Evolutionary conservation across 2,888 invertebrate species (phyloP), one percentile per base, ranked within the genome.

Genomic region (Bhutanitis thaidina): DNA sequence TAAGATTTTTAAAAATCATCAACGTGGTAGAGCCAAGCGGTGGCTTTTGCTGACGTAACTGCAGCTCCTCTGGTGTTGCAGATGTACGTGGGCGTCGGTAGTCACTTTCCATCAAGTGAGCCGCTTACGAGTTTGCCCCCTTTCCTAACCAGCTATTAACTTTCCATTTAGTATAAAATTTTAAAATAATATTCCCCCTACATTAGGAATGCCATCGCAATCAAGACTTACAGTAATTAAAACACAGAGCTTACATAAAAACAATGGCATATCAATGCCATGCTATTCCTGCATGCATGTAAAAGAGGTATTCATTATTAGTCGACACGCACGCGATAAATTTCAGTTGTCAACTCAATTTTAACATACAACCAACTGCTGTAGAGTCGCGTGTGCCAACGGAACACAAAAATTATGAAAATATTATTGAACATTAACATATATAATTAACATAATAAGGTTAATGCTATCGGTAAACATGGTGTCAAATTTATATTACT

Each of bases 271-370:
- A 13, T 38, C n/a, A 47, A 13, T 10, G 36, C 27, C 39, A 47
- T 16, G 27, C 29, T 27, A 41, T 48, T 41, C 40, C 35, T 36
- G 48, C 16, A 36, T 27, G 48, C 41, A 41, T 48, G 48, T 48
- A 39, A 48, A 48, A 41, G 12, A 36, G 41, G 41, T 36, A 48
- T 49, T 50, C 34, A 36, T 50, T 40, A 35, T 16, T 29, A 50
- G 44, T 15, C 12, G 40, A 39, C 50, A 40, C 50, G 50, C 45
- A 50, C 10, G 25, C 10, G 16, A 45, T 40, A 40, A 50, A 50
- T 49, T 25, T 14, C 16, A 32, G 49, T 16, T 39, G 44, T 49
- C 49, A 43, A 49, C 49, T 49, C 39, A 44, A 50, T 50, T 38
- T 32, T 49, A 43, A 34, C 49, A 8, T 43, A 29, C 43, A 9